phyloP scores from a whole-genome alignment of 2,797 vertebrate species.

The Myotis vivesi region DNA sequence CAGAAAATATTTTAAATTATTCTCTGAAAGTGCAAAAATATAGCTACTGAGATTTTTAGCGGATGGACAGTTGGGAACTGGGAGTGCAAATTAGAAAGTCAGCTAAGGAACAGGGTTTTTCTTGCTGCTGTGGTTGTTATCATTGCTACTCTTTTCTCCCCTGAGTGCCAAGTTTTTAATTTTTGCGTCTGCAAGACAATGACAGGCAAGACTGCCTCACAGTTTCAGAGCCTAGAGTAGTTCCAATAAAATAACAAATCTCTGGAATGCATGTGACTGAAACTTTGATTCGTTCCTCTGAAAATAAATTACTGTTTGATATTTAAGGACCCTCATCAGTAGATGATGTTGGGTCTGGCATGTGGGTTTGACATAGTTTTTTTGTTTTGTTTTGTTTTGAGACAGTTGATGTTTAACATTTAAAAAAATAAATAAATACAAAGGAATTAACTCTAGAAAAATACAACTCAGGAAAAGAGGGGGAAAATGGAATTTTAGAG shows the following conservation, averaged over 20 bases:
- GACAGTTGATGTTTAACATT: conserved; percentile 78
- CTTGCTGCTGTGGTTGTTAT: not conserved
- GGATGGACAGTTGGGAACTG: conserved; percentile 29
- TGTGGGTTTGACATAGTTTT: fast-evolving
- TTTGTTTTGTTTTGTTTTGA: not conserved
- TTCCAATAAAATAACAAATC: not conserved
- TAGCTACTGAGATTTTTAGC: conserved; percentile 27
- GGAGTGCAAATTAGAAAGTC: not conserved
- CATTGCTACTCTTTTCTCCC: not conserved
- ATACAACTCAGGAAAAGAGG: conserved; percentile 78
- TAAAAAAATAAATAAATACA: conserved; percentile 46
- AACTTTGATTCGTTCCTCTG: not conserved
- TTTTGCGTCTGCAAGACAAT: conserved; percentile 15
- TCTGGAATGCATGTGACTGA: not conserved
- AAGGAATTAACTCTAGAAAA: conserved; percentile 78
- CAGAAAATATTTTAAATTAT: conserved; percentile 64
- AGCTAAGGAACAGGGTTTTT: not conserved
- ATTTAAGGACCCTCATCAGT: not conserved
- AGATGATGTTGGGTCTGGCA: not conserved
- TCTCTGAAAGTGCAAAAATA: conserved; percentile 61
- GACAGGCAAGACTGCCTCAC: not conserved
- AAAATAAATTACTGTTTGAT: not conserved
- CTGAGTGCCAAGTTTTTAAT: not conserved
- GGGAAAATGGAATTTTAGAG: conserved; percentile 76
- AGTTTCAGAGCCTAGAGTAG: not conserved